phyloP scores from a whole-genome alignment of 2,888 invertebrate species.

The Agonopterix subpropinquella region DNA sequence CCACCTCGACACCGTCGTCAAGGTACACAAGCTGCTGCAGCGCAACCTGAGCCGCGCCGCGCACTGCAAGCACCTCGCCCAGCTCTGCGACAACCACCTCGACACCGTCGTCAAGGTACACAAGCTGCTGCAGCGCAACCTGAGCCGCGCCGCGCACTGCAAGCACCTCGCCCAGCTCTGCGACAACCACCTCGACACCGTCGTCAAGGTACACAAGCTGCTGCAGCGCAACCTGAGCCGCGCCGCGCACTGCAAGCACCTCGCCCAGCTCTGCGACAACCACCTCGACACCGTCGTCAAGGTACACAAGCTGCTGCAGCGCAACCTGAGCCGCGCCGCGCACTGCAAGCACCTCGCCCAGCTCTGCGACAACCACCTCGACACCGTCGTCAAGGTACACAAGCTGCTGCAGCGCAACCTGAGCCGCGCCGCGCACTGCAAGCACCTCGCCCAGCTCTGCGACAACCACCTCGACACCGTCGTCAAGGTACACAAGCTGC shows the following conservation, averaged over 20 bases:
- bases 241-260: constrained; percentile 83
- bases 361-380: constrained; percentile 88
- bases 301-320: constrained; percentile 87
- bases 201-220: constrained; percentile 84
- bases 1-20: constrained; percentile 89
- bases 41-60: constrained; percentile 86
- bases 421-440: constrained; percentile 84
- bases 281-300: constrained; percentile 90
- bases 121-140: constrained; percentile 91
- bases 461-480: constrained; percentile 91
- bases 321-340: constrained; percentile 86
- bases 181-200: constrained; percentile 89
- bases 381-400: constrained; percentile 83
- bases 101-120: constrained; percentile 85
- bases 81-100: constrained; percentile 88
- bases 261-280: constrained; percentile 87
- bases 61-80: constrained; percentile 84
- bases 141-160: constrained; percentile 85
- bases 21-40: constrained; percentile 87
- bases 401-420: constrained; percentile 93
- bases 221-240: constrained; percentile 91
- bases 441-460: constrained; percentile 86
- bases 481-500: constrained; percentile 84
- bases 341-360: constrained; percentile 85
- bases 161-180: constrained; percentile 87